Percentiles rank a stretch among this genome's conserved stretches.
Evolutionary conservation across 2,888 invertebrate species (phyloP).

Genomic region (Elegia similella): DNA sequence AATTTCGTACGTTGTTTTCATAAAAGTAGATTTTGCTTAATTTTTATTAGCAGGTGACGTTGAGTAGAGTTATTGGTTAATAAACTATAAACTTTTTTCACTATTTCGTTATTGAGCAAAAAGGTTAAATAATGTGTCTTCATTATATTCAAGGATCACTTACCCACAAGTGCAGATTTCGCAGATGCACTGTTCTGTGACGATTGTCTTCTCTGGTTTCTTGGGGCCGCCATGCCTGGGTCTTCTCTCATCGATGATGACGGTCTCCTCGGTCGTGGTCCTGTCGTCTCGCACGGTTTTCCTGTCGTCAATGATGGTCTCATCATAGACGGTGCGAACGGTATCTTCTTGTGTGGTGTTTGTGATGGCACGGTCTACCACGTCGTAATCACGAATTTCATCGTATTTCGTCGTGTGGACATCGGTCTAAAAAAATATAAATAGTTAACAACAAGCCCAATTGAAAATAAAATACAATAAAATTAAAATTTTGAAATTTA

Average conservation of each 20-base stretch:
- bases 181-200: slow-evolving; percentile 92
- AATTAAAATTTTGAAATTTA: slow-evolving; percentile 44
- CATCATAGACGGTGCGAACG: slow-evolving; percentile 73
- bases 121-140: too few species aligned
- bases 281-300: slow-evolving; percentile 74
- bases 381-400: slow-evolving; percentile 68
- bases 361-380: slow-evolving; percentile 75
- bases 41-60: not conserved
- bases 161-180: slow-evolving; percentile 96
- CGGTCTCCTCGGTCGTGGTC: slow-evolving; percentile 58
- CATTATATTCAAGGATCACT: slow-evolving; percentile 56
- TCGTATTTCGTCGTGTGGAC: slow-evolving; percentile 74
- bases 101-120: too few species aligned
- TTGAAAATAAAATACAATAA: not conserved
- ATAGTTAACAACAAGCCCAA: not conserved
- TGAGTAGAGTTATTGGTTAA: not conserved
- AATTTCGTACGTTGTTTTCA: not conserved
- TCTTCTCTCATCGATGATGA: slow-evolving; percentile 64
- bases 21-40: not conserved
- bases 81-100: too few species aligned
- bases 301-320: slow-evolving; percentile 67
- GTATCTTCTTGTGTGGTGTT: slow-evolving; percentile 65
- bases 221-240: slow-evolving; percentile 66
- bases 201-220: slow-evolving; percentile 63
- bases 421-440: slow-evolving; percentile 59